Percentiles rank a stretch among this genome's conserved stretches.
These are phyloP conservation scores for Liparis tanakae DNA, from an alignment of 2,797 vertebrate species.

Conservation along the genomic window DNA sequence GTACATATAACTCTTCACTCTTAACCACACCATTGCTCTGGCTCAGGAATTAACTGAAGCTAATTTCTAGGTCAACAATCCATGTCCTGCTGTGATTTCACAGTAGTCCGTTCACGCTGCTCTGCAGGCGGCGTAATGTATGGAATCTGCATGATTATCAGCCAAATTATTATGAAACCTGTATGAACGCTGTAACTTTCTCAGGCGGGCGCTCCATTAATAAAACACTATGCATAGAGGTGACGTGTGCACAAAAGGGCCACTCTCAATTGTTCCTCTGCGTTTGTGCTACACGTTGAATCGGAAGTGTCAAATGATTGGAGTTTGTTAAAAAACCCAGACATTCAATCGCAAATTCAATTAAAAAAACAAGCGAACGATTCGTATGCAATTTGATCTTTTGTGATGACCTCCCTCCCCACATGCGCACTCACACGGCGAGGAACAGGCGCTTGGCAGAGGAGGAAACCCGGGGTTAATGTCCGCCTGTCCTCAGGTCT, in stretches of 20 bases:
- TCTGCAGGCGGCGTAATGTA: constrained; percentile 9
- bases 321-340: constrained; percentile 13
- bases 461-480: constrained; percentile 65
- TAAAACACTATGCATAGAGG: constrained; percentile 8
- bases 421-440: constrained; percentile 4
- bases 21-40: constrained; percentile 25
- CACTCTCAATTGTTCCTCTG: constrained; percentile 1
- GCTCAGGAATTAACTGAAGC: constrained; percentile 26
- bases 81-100: constrained; percentile 3
- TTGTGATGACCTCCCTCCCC: constrained; percentile 1
- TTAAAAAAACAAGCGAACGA: background rate
- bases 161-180: constrained; percentile 29
- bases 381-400: background rate
- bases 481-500: constrained; percentile 50
- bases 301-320: constrained; percentile 17
- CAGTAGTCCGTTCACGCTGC: constrained; percentile 27
- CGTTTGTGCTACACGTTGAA: constrained; percentile 10
- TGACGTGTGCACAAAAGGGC: constrained; percentile 22
- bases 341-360: background rate
- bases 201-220: constrained; percentile 25
- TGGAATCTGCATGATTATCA: background rate
- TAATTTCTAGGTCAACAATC: constrained; percentile 36
- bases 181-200: background rate
- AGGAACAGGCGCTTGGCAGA: constrained; percentile 10
- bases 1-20: constrained; percentile 24